These are phyloP conservation scores for Metopia argyrocephala DNA, from an alignment of 2,888 invertebrate genomes.

Conservation along the genomic window DNA sequence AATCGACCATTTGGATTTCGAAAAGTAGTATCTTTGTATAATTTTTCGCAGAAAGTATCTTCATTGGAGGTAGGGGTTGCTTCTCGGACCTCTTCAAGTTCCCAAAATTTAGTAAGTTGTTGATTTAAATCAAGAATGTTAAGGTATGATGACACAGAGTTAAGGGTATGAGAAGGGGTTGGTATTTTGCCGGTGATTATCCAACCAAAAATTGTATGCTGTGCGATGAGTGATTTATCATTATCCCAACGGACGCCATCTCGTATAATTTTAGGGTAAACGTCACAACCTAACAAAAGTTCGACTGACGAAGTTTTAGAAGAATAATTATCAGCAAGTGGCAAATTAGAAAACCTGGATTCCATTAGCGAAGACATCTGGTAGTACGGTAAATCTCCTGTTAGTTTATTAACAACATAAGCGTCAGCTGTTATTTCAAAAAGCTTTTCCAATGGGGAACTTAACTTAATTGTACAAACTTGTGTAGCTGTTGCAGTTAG, in stretches of 20 bases:
- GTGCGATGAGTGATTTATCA: neutral
- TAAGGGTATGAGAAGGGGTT: no score
- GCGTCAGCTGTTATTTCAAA: neutral
- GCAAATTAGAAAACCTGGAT: neutral
- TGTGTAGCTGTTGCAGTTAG: neutral
- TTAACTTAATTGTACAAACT: neutral
- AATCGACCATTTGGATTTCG: neutral
- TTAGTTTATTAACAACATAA: neutral
- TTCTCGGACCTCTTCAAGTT: slow-evolving; percentile 16
- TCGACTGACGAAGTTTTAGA: neutral
- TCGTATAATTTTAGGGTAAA: slow-evolving; percentile 6
- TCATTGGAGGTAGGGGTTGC: neutral
- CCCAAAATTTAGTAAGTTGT: slow-evolving; percentile 19
- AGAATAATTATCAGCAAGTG: neutral
- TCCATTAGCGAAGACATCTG: neutral
- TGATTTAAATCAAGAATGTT: slow-evolving; percentile 1
- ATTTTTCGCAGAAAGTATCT: neutral
- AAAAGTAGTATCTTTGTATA: neutral
- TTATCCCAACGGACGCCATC: neutral
- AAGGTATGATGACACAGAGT: neutral
- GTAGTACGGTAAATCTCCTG: neutral
- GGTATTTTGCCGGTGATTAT: neutral
- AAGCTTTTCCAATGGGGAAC: neutral
- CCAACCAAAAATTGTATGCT: slow-evolving; percentile 23
- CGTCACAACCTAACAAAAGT: neutral